phyloP scores from a whole-genome alignment of 2,113 vertebrate genomes.

The Pterophyllum scalare region DNA sequence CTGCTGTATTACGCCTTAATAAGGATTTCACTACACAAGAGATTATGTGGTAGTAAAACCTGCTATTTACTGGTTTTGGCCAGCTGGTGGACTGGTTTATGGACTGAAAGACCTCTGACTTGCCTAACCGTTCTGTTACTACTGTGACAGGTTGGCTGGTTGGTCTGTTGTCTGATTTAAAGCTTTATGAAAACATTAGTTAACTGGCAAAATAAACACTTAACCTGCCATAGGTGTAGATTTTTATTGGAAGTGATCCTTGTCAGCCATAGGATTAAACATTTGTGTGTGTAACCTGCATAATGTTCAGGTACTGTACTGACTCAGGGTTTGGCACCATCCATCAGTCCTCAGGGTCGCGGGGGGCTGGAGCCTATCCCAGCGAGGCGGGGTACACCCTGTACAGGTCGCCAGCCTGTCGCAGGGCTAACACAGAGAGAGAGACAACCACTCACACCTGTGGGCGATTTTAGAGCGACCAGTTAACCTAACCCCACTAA shows the following conservation, averaged over 20 bases:
- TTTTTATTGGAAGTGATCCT: not conserved
- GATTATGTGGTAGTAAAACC: constrained; percentile 49
- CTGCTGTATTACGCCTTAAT: not conserved
- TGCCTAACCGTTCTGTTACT: not conserved
- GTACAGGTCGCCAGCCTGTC: no score
- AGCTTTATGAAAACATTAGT: not conserved
- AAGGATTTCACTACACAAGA: constrained; percentile 39
- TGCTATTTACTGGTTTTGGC: constrained; percentile 34
- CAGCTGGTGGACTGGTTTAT: constrained; percentile 16
- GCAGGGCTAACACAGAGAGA: no score
- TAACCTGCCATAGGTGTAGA: not conserved
- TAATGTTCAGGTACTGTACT: not conserved
- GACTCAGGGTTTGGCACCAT: not conserved
- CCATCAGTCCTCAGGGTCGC: no score
- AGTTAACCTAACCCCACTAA: no score
- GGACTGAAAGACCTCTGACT: not conserved
- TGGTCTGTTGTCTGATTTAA: not conserved
- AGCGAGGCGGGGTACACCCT: no score
- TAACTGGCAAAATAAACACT: not conserved
- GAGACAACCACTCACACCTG: no score
- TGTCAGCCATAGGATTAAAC: not conserved
- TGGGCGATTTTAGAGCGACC: no score
- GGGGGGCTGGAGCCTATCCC: no score
- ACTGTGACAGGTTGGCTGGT: not conserved
- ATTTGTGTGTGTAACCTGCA: not conserved